Conservation (phyloP, 2,113 vertebrate genomes). For the Bolborhynchus lineola region DNA sequence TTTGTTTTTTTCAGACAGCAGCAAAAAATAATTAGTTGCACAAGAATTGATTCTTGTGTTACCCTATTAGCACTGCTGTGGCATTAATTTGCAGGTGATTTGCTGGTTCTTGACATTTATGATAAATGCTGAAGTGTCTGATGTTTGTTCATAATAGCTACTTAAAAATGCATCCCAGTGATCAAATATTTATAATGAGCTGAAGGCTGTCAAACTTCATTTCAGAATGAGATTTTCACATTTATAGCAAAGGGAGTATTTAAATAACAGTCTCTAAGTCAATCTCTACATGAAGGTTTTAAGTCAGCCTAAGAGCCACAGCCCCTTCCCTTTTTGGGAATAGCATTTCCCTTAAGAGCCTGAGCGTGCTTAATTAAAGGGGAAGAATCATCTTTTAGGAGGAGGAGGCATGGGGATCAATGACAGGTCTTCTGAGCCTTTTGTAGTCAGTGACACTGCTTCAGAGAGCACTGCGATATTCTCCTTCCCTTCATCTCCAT, state of each 20-base stretch:
- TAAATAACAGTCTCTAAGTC: not conserved
- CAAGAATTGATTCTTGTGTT: not conserved
- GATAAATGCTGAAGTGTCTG: not conserved
- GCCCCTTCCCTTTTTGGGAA: not conserved
- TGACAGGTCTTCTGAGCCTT: not conserved
- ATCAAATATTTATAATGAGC: conserved; percentile 27
- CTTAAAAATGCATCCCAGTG: conserved; percentile 14
- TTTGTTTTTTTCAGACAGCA: not conserved
- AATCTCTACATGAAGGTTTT: not conserved
- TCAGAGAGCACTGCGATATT: not conserved
- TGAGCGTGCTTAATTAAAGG: not conserved
- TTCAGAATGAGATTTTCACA: not conserved
- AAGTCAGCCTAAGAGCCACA: not conserved
- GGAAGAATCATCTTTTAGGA: not conserved
- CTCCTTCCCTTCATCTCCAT: not conserved
- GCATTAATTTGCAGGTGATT: conserved; percentile 20
- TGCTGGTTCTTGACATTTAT: conserved; percentile 24
- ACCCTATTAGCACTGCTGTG: not conserved
- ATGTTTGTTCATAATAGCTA: not conserved
- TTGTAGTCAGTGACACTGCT: not conserved
- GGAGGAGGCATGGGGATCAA: not conserved
- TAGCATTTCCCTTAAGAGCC: not conserved
- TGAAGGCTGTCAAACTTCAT: not conserved
- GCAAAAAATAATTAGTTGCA: not conserved
- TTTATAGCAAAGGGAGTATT: not conserved